phyloP scores from a whole-genome alignment of 2,888 invertebrate genomes.

The Kryphioiulus occultus region DNA sequence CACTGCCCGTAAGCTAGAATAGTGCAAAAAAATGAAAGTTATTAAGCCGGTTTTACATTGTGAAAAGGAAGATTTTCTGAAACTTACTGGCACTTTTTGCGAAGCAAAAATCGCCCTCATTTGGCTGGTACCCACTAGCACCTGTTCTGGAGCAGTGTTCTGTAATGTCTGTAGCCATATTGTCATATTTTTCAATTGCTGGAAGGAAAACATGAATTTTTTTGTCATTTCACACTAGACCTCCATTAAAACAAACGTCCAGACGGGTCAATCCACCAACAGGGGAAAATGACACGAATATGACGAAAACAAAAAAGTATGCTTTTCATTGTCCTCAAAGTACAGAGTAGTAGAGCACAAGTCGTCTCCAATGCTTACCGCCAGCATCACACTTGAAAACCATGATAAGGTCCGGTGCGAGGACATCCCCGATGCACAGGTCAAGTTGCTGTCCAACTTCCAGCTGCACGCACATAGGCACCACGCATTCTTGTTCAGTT shows the following conservation, averaged over 20 bases:
- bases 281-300: no score
- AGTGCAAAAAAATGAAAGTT: background rate
- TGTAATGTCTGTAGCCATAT: background rate
- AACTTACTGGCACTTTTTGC: background rate
- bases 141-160: background rate
- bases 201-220: background rate
- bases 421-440: background rate
- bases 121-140: background rate
- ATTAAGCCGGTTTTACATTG: no score
- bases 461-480: background rate
- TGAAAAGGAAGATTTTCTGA: background rate
- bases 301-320: no score
- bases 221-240: background rate
- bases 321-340: no score
- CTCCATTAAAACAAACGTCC: background rate
- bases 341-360: background rate
- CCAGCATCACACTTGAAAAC: background rate
- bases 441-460: background rate
- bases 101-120: background rate
- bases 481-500: background rate
- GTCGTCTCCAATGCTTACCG: background rate
- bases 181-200: background rate
- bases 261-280: no score
- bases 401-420: background rate
- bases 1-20: constrained; percentile 21